Percentiles rank a stretch among this genome's conserved stretches.
Evolutionary conservation across 2,113 vertebrate species (phyloP).

Genomic region (Chrysemys picta): DNA sequence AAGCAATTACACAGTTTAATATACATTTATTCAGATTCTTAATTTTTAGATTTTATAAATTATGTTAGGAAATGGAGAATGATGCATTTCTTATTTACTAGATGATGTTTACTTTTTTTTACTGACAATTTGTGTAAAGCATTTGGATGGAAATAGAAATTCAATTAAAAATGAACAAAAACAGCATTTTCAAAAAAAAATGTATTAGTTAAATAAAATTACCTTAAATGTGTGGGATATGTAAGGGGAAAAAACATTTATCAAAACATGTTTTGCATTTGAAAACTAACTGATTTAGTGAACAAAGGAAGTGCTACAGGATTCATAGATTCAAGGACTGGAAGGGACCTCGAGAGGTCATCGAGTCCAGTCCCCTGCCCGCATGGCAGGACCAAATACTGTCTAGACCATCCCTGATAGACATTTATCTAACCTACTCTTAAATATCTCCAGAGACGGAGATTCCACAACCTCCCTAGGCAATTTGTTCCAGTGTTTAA

Average conservation of each 20-base stretch:
- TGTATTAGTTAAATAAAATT: not conserved
- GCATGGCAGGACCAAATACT: too few relatives aligned
- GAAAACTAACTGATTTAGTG: not conserved
- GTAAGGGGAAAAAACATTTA: not conserved
- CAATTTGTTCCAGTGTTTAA: too few relatives aligned
- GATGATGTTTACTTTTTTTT: not conserved
- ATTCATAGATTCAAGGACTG: too few relatives aligned
- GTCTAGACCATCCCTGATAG: too few relatives aligned
- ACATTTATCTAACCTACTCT: too few relatives aligned
- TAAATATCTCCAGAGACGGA: too few relatives aligned
- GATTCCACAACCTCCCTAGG: too few relatives aligned
- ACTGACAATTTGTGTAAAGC: not conserved
- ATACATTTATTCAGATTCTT: not conserved
- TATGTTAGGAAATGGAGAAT: not conserved
- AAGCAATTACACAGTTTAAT: not conserved
- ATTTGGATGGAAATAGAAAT: not conserved
- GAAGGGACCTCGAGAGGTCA: too few relatives aligned
- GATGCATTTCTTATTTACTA: too few relatives aligned
- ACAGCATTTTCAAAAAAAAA: not conserved
- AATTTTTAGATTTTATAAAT: not conserved
- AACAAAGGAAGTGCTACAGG: not conserved
- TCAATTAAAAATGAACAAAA: not conserved
- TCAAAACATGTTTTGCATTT: not conserved
- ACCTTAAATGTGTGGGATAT: not conserved
- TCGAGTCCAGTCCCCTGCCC: too few relatives aligned